Evolutionary conservation across 2,888 invertebrate species (phyloP).

Genomic region (Drosophila lutescens): DNA sequence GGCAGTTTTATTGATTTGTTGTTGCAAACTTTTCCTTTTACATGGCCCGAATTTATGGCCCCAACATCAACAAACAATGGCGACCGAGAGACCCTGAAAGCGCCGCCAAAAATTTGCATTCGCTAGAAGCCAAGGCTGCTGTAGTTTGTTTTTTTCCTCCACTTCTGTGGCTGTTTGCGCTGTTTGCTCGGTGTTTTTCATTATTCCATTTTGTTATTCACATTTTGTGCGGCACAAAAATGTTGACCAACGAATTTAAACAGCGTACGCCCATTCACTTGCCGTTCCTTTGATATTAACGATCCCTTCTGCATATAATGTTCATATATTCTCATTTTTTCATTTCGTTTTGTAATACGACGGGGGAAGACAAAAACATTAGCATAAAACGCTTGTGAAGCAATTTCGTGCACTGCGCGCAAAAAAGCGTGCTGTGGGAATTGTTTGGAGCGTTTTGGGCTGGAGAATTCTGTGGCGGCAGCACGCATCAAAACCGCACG

Average conservation of each 20-base stretch:
- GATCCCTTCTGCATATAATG: conserved; percentile 45
- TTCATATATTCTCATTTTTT: conserved; percentile 36
- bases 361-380: conserved; percentile 47
- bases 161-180: neutral
- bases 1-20: conserved; percentile 76
- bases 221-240: conserved; percentile 59
- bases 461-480: conserved; percentile 19
- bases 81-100: conserved; percentile 60
- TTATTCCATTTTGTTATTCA: conserved; percentile 30
- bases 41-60: conserved; percentile 64
- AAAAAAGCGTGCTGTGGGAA: conserved; percentile 57
- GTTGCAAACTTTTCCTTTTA: conserved; percentile 59
- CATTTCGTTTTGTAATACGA: conserved; percentile 13
- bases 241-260: conserved; percentile 64
- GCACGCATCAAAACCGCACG: conserved; percentile 47
- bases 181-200: conserved; percentile 10
- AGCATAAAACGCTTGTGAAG: conserved; percentile 59
- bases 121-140: conserved; percentile 50
- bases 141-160: conserved; percentile 27
- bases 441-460: conserved; percentile 17
- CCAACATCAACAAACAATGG: conserved; percentile 42
- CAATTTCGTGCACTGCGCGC: conserved; percentile 26
- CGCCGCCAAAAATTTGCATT: conserved; percentile 71
- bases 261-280: conserved; percentile 55
- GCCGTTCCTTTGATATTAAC: conserved; percentile 54